Evolutionary conservation across 2,797 vertebrate species (phyloP).

Genomic region (Neosalanx taihuensis): DNA sequence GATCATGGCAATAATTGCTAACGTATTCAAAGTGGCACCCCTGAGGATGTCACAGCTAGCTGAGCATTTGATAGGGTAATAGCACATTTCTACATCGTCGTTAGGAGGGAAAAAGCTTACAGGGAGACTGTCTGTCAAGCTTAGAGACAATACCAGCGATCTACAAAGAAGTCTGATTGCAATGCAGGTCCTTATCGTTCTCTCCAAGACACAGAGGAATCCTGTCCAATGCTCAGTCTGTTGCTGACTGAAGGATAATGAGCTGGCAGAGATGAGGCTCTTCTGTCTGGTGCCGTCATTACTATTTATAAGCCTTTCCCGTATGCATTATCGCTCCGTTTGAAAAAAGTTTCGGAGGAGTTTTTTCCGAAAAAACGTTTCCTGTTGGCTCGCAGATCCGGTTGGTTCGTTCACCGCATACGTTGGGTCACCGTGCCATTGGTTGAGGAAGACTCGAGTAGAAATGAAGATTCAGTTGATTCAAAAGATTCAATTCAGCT

Average conservation of each 20-base stretch:
- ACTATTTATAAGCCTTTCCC: conserved; percentile 62
- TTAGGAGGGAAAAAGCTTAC: neutral
- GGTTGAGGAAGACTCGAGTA: conserved; percentile 24
- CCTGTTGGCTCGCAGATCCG: conserved; percentile 26
- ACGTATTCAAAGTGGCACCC: neutral
- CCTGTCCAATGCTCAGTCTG: conserved; percentile 51
- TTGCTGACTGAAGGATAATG: conserved; percentile 58
- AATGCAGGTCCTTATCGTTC: conserved; percentile 56
- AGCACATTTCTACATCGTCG: neutral
- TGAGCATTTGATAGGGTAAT: neutral
- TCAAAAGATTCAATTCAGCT: neutral
- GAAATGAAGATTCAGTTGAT: conserved; percentile 21
- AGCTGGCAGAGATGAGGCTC: conserved; percentile 38
- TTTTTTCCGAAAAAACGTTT: conserved; percentile 21
- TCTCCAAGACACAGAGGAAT: conserved; percentile 54
- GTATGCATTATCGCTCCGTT: conserved; percentile 57
- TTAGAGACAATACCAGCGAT: conserved; percentile 24
- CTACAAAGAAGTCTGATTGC: conserved; percentile 56
- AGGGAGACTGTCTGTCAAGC: neutral
- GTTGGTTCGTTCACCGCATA: conserved; percentile 33
- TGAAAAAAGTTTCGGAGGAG: conserved; percentile 57
- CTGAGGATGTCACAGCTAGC: neutral
- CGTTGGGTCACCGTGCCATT: conserved; percentile 11
- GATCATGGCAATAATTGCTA: neutral
- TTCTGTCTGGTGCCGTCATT: conserved; percentile 59